Evolutionary conservation across 2,113 vertebrate species (phyloP).

Genomic region (Thalassoma bifasciatum): DNA sequence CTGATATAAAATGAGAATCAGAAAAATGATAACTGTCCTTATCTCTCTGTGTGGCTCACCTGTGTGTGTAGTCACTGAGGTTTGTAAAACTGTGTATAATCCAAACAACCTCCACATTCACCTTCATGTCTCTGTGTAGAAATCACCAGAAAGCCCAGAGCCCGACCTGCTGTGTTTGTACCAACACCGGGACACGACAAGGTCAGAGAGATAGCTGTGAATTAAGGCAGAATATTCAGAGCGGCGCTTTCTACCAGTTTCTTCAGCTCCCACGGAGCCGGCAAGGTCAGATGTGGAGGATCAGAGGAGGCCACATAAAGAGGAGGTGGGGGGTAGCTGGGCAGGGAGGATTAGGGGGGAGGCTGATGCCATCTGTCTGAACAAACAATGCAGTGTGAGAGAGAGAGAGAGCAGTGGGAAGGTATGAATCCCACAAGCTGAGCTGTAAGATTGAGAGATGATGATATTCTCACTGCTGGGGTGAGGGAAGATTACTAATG

Average conservation of each 20-base stretch:
- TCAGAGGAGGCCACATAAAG: conserved; percentile 28
- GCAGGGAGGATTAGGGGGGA: conserved; percentile 43
- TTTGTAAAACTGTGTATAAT: conserved; percentile 22
- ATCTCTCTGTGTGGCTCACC: no score
- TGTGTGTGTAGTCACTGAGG: background rate
- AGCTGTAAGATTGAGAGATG: conserved; percentile 24
- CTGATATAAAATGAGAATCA: no score
- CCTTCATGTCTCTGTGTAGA: background rate
- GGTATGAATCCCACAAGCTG: conserved; percentile 36
- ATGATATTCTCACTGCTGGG: conserved; percentile 26
- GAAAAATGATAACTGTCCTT: no score
- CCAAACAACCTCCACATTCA: conserved; percentile 4
- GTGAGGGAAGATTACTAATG: conserved; percentile 27
- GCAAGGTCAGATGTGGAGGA: conserved; percentile 44
- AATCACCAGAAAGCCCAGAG: background rate
- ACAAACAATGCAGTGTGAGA: conserved; percentile 28
- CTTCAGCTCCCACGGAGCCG: background rate
- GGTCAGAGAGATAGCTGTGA: conserved; percentile 38
- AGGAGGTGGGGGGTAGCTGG: conserved; percentile 1
- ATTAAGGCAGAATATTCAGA: conserved; percentile 16
- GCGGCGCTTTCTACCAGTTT: conserved; percentile 4
- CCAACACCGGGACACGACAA: background rate
- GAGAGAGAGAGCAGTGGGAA: conserved; percentile 43
- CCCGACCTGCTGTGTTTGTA: conserved; percentile 9
- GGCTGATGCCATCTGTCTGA: conserved; percentile 60